phyloP scores from a whole-genome alignment of 2,113 vertebrate species.

The Phaethornis superciliosus region DNA sequence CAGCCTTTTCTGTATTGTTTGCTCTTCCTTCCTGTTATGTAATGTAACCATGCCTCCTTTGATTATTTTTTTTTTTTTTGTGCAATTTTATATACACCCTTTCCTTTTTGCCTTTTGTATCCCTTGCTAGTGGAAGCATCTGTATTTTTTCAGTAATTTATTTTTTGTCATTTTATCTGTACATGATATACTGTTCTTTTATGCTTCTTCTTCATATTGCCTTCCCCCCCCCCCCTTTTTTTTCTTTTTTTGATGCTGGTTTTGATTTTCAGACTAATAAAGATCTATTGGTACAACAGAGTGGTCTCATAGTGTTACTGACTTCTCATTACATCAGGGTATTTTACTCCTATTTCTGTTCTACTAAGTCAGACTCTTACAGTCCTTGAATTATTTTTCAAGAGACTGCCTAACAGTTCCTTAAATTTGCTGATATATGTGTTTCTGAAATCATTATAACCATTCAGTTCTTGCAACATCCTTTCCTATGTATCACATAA shows the following conservation, averaged over 20 bases:
- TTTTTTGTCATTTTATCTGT: not conserved
- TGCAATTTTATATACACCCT: not conserved
- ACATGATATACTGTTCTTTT: not conserved
- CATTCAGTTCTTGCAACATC: not conserved
- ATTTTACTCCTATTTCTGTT: not conserved
- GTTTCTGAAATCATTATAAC: not conserved
- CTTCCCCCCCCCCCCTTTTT: not conserved
- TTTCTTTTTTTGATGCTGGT: not conserved
- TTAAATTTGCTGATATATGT: not conserved
- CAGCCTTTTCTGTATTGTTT: not conserved
- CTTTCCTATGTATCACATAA: not conserved
- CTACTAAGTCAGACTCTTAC: not conserved
- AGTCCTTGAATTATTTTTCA: not conserved
- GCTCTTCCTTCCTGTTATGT: not conserved
- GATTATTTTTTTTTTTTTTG: not conserved
- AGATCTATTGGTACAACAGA: not conserved
- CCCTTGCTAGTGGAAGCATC: not conserved
- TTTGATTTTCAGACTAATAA: not conserved
- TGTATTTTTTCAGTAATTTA: not conserved
- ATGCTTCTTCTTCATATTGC: not conserved
- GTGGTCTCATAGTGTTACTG: not conserved
- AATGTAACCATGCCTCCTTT: not conserved
- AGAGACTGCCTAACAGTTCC: not conserved
- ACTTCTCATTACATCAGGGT: not conserved
- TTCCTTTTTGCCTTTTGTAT: not conserved